Conservation (phyloP, 1,140 invertebrate genomes). For the Myzus persicae region DNA sequence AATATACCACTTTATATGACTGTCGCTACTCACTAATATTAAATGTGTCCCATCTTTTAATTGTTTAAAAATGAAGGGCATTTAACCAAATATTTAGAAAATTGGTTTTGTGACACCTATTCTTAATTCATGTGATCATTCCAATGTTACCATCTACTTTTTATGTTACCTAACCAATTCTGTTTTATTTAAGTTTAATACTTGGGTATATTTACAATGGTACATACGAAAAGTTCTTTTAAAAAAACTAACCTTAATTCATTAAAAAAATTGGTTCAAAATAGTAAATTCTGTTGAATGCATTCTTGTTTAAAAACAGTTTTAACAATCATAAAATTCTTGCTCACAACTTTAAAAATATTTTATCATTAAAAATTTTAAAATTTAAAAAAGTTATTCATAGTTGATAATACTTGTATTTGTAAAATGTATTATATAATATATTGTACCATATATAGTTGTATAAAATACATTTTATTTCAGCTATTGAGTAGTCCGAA, state of each 20-base stretch:
- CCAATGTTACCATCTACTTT: too few relatives aligned
- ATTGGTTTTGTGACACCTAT: too few relatives aligned
- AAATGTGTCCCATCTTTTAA: background rate
- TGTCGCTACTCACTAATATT: background rate
- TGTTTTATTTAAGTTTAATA: too few relatives aligned
- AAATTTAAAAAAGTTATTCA: background rate
- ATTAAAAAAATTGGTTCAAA: background rate
- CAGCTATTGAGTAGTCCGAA: constrained; percentile 75
- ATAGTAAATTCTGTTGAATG: background rate
- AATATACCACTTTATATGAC: too few relatives aligned
- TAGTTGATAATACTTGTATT: background rate
- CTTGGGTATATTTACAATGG: too few relatives aligned
- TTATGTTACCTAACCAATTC: too few relatives aligned
- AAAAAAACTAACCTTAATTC: too few relatives aligned
- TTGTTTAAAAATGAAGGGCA: background rate
- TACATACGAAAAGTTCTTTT: too few relatives aligned
- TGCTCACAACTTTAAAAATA: background rate
- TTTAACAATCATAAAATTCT: background rate
- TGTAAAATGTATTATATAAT: background rate
- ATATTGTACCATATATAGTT: background rate
- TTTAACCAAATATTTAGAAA: too few relatives aligned
- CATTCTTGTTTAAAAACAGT: background rate
- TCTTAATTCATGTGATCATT: too few relatives aligned
- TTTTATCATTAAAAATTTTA: background rate
- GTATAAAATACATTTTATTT: constrained; percentile 7